Evolutionary conservation across 2,113 vertebrate species (phyloP).

Genomic region (Psephotus haematonotus): DNA sequence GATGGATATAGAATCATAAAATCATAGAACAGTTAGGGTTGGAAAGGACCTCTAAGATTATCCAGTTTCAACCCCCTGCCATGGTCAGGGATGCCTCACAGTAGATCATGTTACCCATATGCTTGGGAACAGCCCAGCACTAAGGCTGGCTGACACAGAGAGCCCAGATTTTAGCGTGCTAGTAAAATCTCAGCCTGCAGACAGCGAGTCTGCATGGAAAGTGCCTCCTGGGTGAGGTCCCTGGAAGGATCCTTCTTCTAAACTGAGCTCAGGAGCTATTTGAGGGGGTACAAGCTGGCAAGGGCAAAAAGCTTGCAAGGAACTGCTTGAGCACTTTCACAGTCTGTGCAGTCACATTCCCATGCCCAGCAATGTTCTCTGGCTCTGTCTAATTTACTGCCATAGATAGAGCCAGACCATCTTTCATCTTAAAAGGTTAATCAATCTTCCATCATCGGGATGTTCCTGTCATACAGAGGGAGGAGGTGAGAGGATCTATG

Average conservation of each 20-base stretch:
- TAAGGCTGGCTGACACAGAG: not conserved
- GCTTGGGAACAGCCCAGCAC: not conserved
- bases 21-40: not conserved
- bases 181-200: not conserved
- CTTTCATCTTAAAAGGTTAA: conserved; percentile 11
- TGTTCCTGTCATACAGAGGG: not conserved
- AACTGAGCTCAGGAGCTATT: not conserved
- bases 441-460: not conserved
- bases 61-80: not conserved
- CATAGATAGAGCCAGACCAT: not conserved
- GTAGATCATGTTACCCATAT: not conserved
- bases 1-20: not conserved
- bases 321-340: not conserved
- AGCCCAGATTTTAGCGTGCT: not conserved
- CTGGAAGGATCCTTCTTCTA: not conserved
- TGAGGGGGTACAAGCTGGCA: not conserved
- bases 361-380: not conserved
- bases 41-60: not conserved
- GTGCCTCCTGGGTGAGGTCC: not conserved
- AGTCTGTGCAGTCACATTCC: not conserved
- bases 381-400: not conserved
- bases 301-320: not conserved
- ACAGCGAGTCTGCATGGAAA: not conserved
- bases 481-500: not conserved
- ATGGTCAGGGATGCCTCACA: not conserved